A percentile compares a stretch with the other conserved stretches of the same genome.
These are phyloP conservation scores for Rhinopithecus roxellana DNA, from an alignment of 2,113 vertebrate species.

Conservation along the genomic window DNA sequence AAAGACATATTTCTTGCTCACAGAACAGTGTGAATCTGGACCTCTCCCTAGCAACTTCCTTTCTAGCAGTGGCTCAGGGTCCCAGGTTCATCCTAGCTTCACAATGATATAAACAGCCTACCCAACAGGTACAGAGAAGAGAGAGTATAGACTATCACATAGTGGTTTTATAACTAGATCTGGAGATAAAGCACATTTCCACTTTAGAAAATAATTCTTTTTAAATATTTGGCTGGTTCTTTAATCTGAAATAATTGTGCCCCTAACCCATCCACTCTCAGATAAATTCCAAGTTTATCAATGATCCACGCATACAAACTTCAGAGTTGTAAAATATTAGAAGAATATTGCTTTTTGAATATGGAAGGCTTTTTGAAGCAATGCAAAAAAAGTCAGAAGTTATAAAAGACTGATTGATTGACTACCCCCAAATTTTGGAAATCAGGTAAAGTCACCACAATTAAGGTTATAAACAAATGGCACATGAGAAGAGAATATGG, in stretches of 20 bases:
- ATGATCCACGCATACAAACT: background rate
- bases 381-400: background rate
- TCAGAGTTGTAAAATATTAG: background rate
- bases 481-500: background rate
- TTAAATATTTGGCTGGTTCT: background rate
- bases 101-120: background rate
- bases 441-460: background rate
- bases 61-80: background rate
- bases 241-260: background rate
- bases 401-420: background rate
- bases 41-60: background rate
- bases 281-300: background rate
- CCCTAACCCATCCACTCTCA: background rate
- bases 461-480: background rate
- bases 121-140: background rate
- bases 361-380: background rate
- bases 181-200: background rate
- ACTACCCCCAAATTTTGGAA: background rate
- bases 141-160: too few relatives aligned
- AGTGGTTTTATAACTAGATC: background rate
- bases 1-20: background rate
- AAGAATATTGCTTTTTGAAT: background rate
- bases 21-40: background rate
- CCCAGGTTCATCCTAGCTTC: background rate
- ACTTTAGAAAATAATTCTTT: background rate